phyloP scores from a whole-genome alignment of 2,888 invertebrate genomes.

The Tipula lateralis region DNA sequence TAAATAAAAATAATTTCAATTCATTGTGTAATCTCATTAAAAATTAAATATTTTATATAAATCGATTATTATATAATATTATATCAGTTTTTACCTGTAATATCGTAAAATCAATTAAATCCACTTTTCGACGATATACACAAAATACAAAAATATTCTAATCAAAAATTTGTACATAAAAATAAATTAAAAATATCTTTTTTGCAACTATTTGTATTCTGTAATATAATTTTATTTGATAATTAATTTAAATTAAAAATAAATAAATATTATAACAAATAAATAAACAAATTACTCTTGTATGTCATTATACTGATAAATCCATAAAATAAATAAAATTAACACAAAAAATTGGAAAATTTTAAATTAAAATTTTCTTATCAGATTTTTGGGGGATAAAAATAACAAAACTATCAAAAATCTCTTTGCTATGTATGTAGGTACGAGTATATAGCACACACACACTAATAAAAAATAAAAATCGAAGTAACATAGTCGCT shows the following conservation, averaged over 20 bases:
- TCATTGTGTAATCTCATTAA: constrained; percentile 8
- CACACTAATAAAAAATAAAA: not conserved
- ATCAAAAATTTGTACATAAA: not conserved
- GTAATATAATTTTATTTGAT: constrained; percentile 24
- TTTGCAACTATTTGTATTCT: not conserved
- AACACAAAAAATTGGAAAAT: not conserved
- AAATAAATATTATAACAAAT: not conserved
- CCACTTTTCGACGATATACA: not conserved
- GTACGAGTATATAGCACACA: not conserved
- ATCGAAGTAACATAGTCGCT: not conserved
- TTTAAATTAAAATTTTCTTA: constrained; percentile 19
- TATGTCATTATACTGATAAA: constrained; percentile 9
- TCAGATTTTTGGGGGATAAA: not conserved
- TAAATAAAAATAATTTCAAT: not conserved
- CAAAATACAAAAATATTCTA: not conserved
- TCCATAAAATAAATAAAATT: constrained; percentile 19
- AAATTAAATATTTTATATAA: not conserved
- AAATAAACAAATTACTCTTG: constrained; percentile 19
- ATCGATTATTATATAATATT: not conserved
- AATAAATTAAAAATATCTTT: not conserved
- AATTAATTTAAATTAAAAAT: constrained; percentile 24
- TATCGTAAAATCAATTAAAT: not conserved
- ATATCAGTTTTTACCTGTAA: not conserved
- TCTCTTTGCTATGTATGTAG: not conserved
- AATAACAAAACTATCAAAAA: not conserved